A percentile compares a stretch with the other conserved stretches of the same genome.
phyloP scores from a whole-genome alignment of 2,113 vertebrate species.

The cattle (Bos taurus) region ARS-UCD2.0 NC_037347.1:23974001-23974500 shows the following conservation, averaged over 20 bases:
- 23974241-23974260: no score
- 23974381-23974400: not conserved
- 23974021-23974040: not conserved
- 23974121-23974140: not conserved
- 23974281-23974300: no score
- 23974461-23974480: not conserved
- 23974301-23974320: no score
- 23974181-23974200: not conserved
- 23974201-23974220: not conserved
- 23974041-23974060: not conserved
- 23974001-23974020: not conserved
- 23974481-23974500: not conserved
- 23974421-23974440: not conserved
- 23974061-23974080: not conserved
- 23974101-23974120: not conserved
- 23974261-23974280: no score
- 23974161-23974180: not conserved
- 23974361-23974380: not conserved
- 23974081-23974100: not conserved
- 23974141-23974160: not conserved
- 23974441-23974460: not conserved
- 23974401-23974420: not conserved
- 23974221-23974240: no score
- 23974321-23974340: not conserved
- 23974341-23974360: not conserved